A percentile compares a stretch with the other conserved stretches of the same genome.
phyloP scores from a whole-genome alignment of 1,140 invertebrate species.

The Pseudomyrmex concolor region DNA sequence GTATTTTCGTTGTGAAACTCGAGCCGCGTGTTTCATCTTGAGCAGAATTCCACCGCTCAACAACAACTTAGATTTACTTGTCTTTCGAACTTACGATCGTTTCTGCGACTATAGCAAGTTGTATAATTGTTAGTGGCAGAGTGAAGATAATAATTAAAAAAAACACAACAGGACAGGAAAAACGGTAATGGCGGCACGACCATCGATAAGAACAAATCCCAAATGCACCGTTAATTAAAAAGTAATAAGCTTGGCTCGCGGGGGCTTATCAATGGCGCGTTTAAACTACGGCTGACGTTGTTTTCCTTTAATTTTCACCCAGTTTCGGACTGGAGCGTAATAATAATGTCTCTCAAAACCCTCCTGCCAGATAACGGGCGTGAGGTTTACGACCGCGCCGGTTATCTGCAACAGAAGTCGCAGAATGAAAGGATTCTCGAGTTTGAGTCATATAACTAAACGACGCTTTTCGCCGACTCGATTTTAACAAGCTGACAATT shows the following conservation, averaged over 20 bases:
- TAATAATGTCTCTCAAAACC: constrained; percentile 68
- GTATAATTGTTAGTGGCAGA: no score
- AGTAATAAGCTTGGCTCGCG: constrained; percentile 63
- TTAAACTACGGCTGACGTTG: constrained; percentile 49
- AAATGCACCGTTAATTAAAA: constrained; percentile 68
- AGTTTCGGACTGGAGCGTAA: constrained; percentile 64
- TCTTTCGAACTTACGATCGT: no score
- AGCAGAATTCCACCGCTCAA: no score
- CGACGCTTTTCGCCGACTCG: neutral
- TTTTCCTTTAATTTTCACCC: constrained; percentile 74
- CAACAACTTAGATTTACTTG: no score
- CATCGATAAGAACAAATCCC: constrained; percentile 48
- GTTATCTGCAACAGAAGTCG: constrained; percentile 64
- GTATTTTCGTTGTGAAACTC: no score
- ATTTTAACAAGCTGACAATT: constrained; percentile 21
- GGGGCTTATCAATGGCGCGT: constrained; percentile 34
- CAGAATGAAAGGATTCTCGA: constrained; percentile 51
- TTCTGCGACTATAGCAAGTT: no score
- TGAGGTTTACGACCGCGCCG: constrained; percentile 41
- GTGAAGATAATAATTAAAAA: constrained; percentile 2
- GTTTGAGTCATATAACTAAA: constrained; percentile 34
- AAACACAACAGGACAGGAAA: neutral
- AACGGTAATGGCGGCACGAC: constrained; percentile 21
- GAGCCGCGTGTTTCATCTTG: no score
- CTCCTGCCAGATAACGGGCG: constrained; percentile 53